Conservation (phyloP, 2,888 invertebrate species). For the Eupithecia dodoneata region DNA sequence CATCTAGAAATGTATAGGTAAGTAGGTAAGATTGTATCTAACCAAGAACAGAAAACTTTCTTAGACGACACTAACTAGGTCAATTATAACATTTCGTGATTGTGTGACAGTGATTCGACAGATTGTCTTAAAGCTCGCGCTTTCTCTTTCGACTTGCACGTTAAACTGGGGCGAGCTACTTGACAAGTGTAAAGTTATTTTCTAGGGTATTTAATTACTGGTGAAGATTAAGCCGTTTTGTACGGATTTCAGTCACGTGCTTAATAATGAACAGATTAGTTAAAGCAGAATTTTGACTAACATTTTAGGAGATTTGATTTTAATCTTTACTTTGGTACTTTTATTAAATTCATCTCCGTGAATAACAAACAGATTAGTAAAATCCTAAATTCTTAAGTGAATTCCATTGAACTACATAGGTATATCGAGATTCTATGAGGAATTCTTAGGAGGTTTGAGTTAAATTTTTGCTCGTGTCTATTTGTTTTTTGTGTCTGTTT, state of each 20-base stretch:
- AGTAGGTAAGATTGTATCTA: not conserved
- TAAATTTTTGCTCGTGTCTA: not conserved
- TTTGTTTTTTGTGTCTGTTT: not conserved
- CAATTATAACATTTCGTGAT: conserved; percentile 10
- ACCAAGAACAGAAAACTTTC: conserved; percentile 15
- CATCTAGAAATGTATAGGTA: not conserved
- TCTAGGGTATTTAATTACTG: conserved; percentile 28
- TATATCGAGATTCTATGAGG: too few species aligned
- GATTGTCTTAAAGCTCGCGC: conserved; percentile 9
- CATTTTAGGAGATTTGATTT: not conserved
- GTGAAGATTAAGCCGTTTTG: conserved; percentile 20
- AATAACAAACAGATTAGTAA: not conserved
- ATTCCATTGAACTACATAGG: not conserved
- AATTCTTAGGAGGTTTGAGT: not conserved
- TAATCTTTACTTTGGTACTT: not conserved
- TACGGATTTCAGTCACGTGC: conserved; percentile 26
- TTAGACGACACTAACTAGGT: not conserved
- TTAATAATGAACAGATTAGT: conserved; percentile 19
- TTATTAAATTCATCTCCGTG: not conserved
- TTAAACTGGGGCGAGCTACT: conserved; percentile 19
- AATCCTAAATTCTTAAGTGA: not conserved
- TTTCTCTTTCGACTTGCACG: conserved; percentile 19
- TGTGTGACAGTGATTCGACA: conserved; percentile 18
- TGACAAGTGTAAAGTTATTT: conserved; percentile 19
- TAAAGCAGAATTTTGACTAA: not conserved